A percentile compares a stretch with the other conserved stretches of the same genome.
phyloP scores from a whole-genome alignment of 2,888 invertebrate genomes.

The Caenorhabditis sp. region DNA sequence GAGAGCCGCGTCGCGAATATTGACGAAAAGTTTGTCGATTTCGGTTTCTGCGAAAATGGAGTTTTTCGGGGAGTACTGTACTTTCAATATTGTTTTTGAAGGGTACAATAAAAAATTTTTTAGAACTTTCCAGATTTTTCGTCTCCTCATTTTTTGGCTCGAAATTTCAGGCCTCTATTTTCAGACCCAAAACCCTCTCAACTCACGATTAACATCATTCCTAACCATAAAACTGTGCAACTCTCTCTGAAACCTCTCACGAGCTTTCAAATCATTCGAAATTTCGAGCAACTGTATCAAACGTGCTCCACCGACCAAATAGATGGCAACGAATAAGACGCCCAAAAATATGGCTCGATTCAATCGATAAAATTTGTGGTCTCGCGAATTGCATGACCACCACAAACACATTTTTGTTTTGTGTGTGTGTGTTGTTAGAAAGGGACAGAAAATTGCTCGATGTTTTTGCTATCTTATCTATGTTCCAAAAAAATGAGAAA shows the following conservation, averaged over 20 bases:
- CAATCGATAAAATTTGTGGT: constrained; percentile 27
- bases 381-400: constrained; percentile 19
- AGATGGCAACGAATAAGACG: constrained; percentile 71
- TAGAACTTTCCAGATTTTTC: too few relatives aligned
- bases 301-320: constrained; percentile 78
- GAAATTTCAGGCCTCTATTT: too few relatives aligned
- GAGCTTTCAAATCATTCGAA: constrained; percentile 74
- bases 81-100: too few relatives aligned
- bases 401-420: constrained; percentile 32
- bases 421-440: not conserved
- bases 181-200: too few relatives aligned
- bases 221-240: constrained; percentile 77
- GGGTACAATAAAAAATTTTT: too few relatives aligned
- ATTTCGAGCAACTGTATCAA: constrained; percentile 79
- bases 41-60: constrained; percentile 52
- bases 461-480: constrained; percentile 2
- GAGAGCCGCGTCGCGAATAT: constrained; percentile 62
- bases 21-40: constrained; percentile 59
- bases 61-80: not conserved
- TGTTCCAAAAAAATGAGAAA: not conserved
- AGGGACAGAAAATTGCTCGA: not conserved
- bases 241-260: constrained; percentile 76
- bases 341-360: constrained; percentile 34
- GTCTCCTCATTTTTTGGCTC: too few relatives aligned
- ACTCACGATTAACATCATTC: constrained; percentile 38